These are phyloP conservation scores for Siderastrea radians DNA, from an alignment of 92 coral and sea anemone species.

Conservation along the genomic window DNA sequence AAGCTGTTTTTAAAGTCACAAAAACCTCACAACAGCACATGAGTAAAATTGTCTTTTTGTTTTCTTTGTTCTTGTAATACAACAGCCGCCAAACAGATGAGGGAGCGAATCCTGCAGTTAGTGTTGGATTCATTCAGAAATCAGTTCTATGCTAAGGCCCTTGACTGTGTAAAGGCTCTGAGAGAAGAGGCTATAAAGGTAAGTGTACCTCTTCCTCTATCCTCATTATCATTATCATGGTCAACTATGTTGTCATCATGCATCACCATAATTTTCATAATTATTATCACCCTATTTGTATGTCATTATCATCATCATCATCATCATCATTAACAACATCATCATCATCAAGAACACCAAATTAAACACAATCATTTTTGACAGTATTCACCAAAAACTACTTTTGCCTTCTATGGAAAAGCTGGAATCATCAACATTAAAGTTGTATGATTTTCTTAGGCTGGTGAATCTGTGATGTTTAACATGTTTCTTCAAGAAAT, in stretches of 20 bases:
- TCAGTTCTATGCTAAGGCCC: slow-evolving; percentile 89
- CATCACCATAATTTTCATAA: no score
- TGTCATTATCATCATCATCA: no score
- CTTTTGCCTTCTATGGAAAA: no score
- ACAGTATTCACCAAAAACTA: no score
- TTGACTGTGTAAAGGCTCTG: slow-evolving; percentile 79
- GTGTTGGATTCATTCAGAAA: slow-evolving; percentile 92
- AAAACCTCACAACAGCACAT: neutral
- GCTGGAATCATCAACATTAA: neutral
- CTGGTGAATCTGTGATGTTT: slow-evolving; percentile 90
- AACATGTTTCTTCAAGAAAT: slow-evolving; percentile 87
- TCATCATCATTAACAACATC: no score
- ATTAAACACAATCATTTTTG: no score
- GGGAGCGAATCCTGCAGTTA: slow-evolving; percentile 83
- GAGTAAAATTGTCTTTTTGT: neutral
- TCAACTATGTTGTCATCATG: no score
- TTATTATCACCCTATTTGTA: no score
- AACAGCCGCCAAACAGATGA: slow-evolving; percentile 95
- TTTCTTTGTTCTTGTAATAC: neutral
- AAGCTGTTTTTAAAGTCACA: neutral
- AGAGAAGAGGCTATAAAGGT: slow-evolving; percentile 94
- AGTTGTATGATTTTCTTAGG: slow-evolving; percentile 47
- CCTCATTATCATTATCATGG: no score
- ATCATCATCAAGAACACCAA: no score
- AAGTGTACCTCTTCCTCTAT: neutral